Base-by-base conservation (phyloP, 2,888 invertebrate species). In the Rotaria sp. region DNA sequence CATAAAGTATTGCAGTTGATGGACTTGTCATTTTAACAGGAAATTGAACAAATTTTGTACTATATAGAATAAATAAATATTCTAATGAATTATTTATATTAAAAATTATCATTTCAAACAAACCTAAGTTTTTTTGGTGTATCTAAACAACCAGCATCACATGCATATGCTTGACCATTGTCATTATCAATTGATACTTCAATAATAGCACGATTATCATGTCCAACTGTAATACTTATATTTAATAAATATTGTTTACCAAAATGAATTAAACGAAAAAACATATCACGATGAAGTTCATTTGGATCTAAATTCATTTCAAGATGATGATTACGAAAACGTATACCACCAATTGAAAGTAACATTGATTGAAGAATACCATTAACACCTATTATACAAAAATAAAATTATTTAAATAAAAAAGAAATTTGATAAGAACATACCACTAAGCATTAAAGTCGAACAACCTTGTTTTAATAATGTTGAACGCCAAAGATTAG, bases 71-170 rank as follows among this genome's bases (percentile, higher is more conserved):
- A n/a, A 59, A n/a, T 15, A 59, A 59, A 59, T 30, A 15, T 10
- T n/a, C 13, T 11, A 59, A 7, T 24, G 21, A 21, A 13, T 48
- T 8, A 13, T 7, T 4, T 57, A n/a, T 26, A n/a, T 57, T 57
- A 4, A 26, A 10, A 45, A 50, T 18, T 50, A 13, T 50, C 50
- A 0, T 50, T n/a, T 15, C 3, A 59, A 59, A 59, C 35, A 67
- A 67, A 92, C 91, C 91, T 90, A 75, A 92, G 89, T 57, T 89
- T 89, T 24, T 92, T 94, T 0, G 96, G 96, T 26, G 94, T 93
- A 90, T 96, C 96, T n/a, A 96, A 92, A 89, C 96, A 96, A 0
- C 96, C 96, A 0, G 94, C 96, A 91, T 96, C 96, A 91, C 96
- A 97, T 10, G 95, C 96, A 90, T 94, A 96, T 91, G 95, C 96